Conservation (phyloP, 92 coral and sea anemone genomes). For the Galaxea fascicularis region DNA sequence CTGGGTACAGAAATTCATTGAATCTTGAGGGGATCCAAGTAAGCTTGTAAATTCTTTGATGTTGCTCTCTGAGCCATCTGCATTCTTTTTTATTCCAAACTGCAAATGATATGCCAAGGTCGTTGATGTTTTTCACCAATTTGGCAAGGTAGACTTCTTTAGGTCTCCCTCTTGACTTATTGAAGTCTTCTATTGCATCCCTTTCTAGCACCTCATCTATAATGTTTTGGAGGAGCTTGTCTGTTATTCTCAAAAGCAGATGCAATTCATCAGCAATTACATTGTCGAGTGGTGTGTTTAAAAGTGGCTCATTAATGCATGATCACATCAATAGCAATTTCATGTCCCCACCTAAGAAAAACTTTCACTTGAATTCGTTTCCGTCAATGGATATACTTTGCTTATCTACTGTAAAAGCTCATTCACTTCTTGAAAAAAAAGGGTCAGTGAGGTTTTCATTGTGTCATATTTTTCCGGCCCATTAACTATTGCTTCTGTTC, state of each 20-base stretch:
- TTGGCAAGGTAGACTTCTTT: constrained; percentile 18
- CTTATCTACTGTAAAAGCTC: constrained; percentile 29
- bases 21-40: constrained; percentile 48
- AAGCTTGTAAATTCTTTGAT: constrained; percentile 68
- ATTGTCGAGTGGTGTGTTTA: constrained; percentile 43
- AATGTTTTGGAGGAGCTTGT: constrained; percentile 59
- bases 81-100: constrained; percentile 74
- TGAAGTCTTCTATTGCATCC: constrained; percentile 49
- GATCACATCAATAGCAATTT: background rate
- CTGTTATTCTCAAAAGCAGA: constrained; percentile 69
- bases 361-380: constrained; percentile 35
- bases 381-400: constrained; percentile 50
- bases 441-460: constrained; percentile 34
- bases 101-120: constrained; percentile 51
- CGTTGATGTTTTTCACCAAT: constrained; percentile 46
- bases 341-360: constrained; percentile 53
- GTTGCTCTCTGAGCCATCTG: constrained; percentile 73
- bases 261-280: constrained; percentile 78
- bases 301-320: constrained; percentile 55
- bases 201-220: constrained; percentile 60
- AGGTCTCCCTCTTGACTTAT: constrained; percentile 28
- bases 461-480: constrained; percentile 64
- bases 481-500: constrained; percentile 58
- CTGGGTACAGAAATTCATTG: background rate
- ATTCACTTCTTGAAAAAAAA: constrained; percentile 49